Conservation (phyloP, 2,797 vertebrate species). For the Danio albolineatus region DNA sequence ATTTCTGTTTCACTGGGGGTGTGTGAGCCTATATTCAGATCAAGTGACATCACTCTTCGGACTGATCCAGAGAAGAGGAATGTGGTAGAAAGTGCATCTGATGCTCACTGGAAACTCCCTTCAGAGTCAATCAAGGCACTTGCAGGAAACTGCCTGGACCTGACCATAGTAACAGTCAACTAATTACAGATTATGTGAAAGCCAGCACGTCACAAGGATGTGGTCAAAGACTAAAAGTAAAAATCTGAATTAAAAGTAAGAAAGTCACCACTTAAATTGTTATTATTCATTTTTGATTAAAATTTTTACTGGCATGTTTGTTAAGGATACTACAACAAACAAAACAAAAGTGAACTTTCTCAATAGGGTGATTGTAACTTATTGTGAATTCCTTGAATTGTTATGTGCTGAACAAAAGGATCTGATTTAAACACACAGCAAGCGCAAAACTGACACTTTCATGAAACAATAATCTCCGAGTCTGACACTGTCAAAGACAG, state of each 20-base stretch:
- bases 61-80: conserved; percentile 54
- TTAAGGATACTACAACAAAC: neutral
- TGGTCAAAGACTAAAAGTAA: neutral
- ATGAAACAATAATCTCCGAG: conserved; percentile 7
- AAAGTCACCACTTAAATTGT: neutral
- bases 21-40: conserved; percentile 34
- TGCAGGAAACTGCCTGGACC: conserved; percentile 50
- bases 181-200: conserved; percentile 48
- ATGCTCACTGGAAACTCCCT: conserved; percentile 55
- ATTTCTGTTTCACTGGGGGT: conserved; percentile 49
- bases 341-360: conserved; percentile 2
- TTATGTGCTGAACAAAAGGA: neutral
- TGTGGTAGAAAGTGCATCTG: conserved; percentile 40
- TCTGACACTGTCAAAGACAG: conserved; percentile 11
- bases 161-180: conserved; percentile 44
- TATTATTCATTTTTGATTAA: conserved; percentile 2
- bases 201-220: conserved; percentile 6
- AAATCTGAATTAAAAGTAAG: neutral
- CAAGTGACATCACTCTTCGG: conserved; percentile 38
- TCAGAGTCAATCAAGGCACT: conserved; percentile 29
- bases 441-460: conserved; percentile 7
- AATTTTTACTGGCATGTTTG: neutral
- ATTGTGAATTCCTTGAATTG: conserved; percentile 21
- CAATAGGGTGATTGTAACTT: conserved; percentile 14
- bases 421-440: conserved; percentile 17